Conservation (phyloP, 2,888 invertebrate genomes). For the Pollenia labialis region DNA sequence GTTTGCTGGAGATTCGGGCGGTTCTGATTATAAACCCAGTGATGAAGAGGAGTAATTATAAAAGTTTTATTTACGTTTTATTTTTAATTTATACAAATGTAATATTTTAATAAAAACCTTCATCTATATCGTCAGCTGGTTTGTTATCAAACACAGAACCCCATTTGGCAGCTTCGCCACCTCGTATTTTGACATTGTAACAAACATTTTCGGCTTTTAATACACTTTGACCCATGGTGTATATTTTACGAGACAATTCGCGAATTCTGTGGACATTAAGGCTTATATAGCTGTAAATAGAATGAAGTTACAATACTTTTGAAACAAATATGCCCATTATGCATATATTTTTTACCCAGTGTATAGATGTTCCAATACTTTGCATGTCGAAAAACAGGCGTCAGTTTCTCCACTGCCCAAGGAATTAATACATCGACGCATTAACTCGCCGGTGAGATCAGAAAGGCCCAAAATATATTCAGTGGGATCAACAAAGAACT, state of each 20-base stretch:
- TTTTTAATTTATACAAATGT: conserved; percentile 3
- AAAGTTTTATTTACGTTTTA: conserved; percentile 8
- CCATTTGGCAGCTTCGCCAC: conserved; percentile 89
- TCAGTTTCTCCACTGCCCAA: conserved; percentile 90
- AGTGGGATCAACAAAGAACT: conserved; percentile 83
- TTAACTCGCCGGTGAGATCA: conserved; percentile 95
- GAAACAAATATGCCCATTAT: background rate
- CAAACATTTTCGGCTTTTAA: conserved; percentile 93
- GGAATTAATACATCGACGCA: conserved; percentile 94
- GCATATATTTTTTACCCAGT: conserved; percentile 77
- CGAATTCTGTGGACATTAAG: conserved; percentile 85
- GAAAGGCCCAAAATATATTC: conserved; percentile 91
- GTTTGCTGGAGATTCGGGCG: conserved; percentile 82
- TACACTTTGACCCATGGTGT: conserved; percentile 90
- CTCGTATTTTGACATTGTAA: conserved; percentile 91
- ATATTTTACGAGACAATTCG: conserved; percentile 89
- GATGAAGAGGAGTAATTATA: conserved; percentile 69
- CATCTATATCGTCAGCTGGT: conserved; percentile 83
- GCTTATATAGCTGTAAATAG: conserved; percentile 82
- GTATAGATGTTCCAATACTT: conserved; percentile 86
- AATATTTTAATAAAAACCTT: conserved; percentile 82
- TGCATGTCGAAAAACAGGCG: conserved; percentile 89
- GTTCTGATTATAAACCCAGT: conserved; percentile 85
- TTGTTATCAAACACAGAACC: conserved; percentile 83
- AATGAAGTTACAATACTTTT: conserved; percentile 53